phyloP scores from a whole-genome alignment of 1,140 invertebrate species.

The Leptinotarsa defecta region DNA sequence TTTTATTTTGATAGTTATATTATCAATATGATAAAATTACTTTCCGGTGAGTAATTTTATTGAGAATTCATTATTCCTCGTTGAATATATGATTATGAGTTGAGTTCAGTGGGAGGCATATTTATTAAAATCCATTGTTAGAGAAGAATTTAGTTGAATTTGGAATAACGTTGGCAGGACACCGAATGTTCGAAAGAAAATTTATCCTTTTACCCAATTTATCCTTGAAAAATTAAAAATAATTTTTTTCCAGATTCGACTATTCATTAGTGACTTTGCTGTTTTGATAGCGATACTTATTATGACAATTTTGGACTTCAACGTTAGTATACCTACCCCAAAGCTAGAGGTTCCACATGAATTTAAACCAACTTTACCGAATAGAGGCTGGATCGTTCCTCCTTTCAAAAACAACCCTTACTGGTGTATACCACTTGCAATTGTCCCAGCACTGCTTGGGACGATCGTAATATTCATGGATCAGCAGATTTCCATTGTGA shows the following conservation, averaged over 20 bases:
- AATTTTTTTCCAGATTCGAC: slow-evolving; percentile 69
- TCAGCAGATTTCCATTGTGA: slow-evolving; percentile 98
- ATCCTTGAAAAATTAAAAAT: too few species aligned
- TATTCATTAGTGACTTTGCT: slow-evolving; percentile 95
- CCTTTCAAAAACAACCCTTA: slow-evolving; percentile 87
- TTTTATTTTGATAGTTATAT: too few species aligned
- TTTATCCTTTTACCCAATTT: too few species aligned
- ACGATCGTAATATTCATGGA: slow-evolving; percentile 99
- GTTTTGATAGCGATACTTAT: slow-evolving; percentile 94
- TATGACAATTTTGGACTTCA: slow-evolving; percentile 86
- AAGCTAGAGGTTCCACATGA: slow-evolving; percentile 90
- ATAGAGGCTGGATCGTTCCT: slow-evolving; percentile 88
- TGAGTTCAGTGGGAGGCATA: too few species aligned
- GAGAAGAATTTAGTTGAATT: too few species aligned
- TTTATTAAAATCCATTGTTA: too few species aligned
- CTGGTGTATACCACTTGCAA: slow-evolving; percentile 81
- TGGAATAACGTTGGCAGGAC: too few species aligned
- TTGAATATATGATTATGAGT: too few species aligned
- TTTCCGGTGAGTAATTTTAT: too few species aligned
- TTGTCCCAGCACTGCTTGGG: slow-evolving; percentile 89
- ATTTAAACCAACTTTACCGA: slow-evolving; percentile 84
- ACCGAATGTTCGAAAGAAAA: too few species aligned
- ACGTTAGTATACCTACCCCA: slow-evolving; percentile 86
- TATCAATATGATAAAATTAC: too few species aligned
- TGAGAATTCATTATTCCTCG: too few species aligned